phyloP scores from a whole-genome alignment of 2,797 vertebrate species.

The Hirundo rustica region DNA sequence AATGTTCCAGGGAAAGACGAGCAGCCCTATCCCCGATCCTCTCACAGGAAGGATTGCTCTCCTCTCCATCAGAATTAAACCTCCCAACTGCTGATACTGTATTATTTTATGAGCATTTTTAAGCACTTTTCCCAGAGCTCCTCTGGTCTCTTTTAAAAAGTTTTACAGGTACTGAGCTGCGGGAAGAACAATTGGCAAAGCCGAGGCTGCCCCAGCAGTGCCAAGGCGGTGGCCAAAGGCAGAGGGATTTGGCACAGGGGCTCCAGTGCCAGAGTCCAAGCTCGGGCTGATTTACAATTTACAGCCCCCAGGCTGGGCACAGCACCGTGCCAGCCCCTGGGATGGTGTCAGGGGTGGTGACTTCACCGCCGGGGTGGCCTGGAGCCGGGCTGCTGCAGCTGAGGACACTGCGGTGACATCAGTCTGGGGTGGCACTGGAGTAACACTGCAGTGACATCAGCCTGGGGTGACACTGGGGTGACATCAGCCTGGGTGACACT shows the following conservation, averaged over 20 bases:
- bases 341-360: neutral
- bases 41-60: neutral
- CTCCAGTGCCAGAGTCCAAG: neutral
- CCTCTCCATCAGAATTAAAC: neutral
- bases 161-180: neutral
- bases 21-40: neutral
- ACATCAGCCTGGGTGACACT: too few species aligned
- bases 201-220: fast-evolving
- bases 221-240: neutral
- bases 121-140: neutral
- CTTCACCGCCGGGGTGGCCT: neutral
- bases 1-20: neutral
- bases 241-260: neutral
- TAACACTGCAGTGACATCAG: neutral
- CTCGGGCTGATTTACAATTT: neutral
- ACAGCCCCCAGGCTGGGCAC: neutral
- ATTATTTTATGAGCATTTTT: constrained; percentile 8
- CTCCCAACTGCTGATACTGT: neutral
- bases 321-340: neutral
- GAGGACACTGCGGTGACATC: neutral
- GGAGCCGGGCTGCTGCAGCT: neutral
- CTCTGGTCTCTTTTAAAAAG: neutral
- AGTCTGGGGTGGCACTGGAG: neutral
- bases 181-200: neutral
- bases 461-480: too few species aligned